Evolutionary conservation across 2,113 vertebrate species (phyloP).

Genomic region (Rallus limicola): DNA sequence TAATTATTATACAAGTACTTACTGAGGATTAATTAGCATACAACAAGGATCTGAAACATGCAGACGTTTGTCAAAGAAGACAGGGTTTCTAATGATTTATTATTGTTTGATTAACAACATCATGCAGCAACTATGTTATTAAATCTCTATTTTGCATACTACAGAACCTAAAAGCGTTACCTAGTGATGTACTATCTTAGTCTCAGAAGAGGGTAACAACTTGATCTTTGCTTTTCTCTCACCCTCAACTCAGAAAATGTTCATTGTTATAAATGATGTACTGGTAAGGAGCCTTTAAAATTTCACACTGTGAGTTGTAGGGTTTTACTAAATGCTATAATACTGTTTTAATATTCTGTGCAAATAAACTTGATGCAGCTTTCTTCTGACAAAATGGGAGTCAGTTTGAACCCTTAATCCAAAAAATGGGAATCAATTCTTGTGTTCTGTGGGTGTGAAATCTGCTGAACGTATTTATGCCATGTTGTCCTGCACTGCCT

Average conservation of each 20-base stretch:
- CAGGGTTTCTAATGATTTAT: conserved; percentile 50
- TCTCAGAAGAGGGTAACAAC: conserved; percentile 16
- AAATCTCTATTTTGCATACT: conserved; percentile 14
- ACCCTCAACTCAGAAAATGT: background rate
- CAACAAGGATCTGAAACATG: conserved; percentile 34
- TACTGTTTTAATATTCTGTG: background rate
- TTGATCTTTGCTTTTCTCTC: conserved; percentile 22
- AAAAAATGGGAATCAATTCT: conserved; percentile 33
- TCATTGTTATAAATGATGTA: background rate
- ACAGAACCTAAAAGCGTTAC: background rate
- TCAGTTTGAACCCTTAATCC: conserved; percentile 11
- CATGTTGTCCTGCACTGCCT: conserved; percentile 3
- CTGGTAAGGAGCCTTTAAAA: background rate
- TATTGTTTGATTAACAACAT: conserved; percentile 50
- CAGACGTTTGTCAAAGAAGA: conserved; percentile 33
- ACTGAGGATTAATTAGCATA: conserved; percentile 43
- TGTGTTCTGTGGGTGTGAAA: conserved; percentile 27
- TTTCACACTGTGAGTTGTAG: background rate
- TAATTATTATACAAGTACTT: conserved; percentile 41
- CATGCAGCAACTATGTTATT: background rate
- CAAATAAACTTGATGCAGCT: conserved; percentile 39
- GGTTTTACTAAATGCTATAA: background rate
- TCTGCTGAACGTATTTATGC: conserved; percentile 15
- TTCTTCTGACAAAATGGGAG: conserved; percentile 23
- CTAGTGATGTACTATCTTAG: conserved; percentile 3